Evolutionary conservation across 1,140 invertebrate genomes (phyloP).

Genomic region (Drosophila carrolli): DNA sequence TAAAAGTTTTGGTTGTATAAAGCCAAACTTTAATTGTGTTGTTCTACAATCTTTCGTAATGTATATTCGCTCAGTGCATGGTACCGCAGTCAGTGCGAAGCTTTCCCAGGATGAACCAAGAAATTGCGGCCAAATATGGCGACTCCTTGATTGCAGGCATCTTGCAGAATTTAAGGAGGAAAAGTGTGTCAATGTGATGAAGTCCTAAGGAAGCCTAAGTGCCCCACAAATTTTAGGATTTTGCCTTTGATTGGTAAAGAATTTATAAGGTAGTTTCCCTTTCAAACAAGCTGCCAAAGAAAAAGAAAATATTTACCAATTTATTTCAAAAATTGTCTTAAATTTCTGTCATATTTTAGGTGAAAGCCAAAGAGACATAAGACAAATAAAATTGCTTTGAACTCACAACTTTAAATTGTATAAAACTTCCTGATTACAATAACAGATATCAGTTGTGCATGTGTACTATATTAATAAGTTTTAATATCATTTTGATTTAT

Average conservation of each 20-base stretch:
- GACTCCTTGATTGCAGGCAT: constrained; percentile 37
- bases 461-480: too few relatives aligned
- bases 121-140: constrained; percentile 43
- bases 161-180: constrained; percentile 7
- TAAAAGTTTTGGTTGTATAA: too few relatives aligned
- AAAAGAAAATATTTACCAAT: constrained; percentile 20
- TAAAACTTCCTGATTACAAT: too few relatives aligned
- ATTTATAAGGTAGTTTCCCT: not conserved
- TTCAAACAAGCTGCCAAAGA: not conserved
- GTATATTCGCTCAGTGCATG: not conserved
- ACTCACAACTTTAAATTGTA: not conserved
- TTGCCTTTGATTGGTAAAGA: not conserved
- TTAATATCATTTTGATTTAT: too few relatives aligned
- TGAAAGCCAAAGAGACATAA: not conserved
- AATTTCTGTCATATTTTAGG: constrained; percentile 4
- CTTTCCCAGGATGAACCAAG: constrained; percentile 14
- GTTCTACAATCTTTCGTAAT: too few relatives aligned
- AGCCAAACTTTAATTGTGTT: too few relatives aligned
- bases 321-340: constrained; percentile 3
- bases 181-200: constrained; percentile 39
- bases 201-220: constrained; percentile 2
- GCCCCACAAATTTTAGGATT: constrained; percentile 4
- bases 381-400: not conserved
- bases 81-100: not conserved
- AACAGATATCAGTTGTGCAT: too few relatives aligned